Percentiles rank a stretch among this genome's conserved stretches.
Evolutionary conservation across 2,888 invertebrate genomes (phyloP).

Genomic region (Colletes collaris): DNA sequence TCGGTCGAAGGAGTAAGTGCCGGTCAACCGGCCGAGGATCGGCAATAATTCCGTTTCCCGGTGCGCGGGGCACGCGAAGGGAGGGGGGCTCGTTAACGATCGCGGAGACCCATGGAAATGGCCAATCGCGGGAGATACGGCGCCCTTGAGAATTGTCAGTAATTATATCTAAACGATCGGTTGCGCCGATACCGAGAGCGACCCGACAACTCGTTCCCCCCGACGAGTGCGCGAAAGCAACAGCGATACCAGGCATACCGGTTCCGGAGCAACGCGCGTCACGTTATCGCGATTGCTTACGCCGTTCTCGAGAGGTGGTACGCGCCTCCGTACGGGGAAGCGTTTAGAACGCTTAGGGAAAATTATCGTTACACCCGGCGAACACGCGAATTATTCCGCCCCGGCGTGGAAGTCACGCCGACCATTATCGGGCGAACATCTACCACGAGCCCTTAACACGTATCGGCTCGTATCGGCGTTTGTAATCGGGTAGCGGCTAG

Average conservation of each 20-base stretch:
- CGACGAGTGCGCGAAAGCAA: slow-evolving; percentile 36
- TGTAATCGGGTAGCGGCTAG: slow-evolving; percentile 48
- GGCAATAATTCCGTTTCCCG: slow-evolving; percentile 37
- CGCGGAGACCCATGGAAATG: slow-evolving; percentile 70
- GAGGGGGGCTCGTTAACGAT: slow-evolving; percentile 68
- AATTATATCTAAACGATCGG: slow-evolving; percentile 76
- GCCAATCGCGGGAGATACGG: slow-evolving; percentile 71
- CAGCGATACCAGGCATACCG: slow-evolving; percentile 49
- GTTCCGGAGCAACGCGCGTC: slow-evolving; percentile 51
- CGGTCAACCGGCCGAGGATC: slow-evolving; percentile 26
- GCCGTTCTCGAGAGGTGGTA: slow-evolving; percentile 15
- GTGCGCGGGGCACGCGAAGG: slow-evolving; percentile 29
- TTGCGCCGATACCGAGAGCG: slow-evolving; percentile 57
- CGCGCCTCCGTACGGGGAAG: slow-evolving; percentile 27
- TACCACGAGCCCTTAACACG: slow-evolving; percentile 40
- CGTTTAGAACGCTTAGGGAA: slow-evolving; percentile 55
- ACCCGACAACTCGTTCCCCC: slow-evolving; percentile 48
- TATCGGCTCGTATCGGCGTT: slow-evolving; percentile 50
- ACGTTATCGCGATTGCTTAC: slow-evolving; percentile 64
- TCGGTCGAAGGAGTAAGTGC: not conserved
- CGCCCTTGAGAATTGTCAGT: slow-evolving; percentile 70
- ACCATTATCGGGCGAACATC: slow-evolving; percentile 52
- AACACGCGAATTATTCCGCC: slow-evolving; percentile 50
- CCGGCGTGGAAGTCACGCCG: slow-evolving; percentile 39
- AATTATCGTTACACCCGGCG: slow-evolving; percentile 59